A percentile compares a stretch with the other conserved stretches of the same genome.
Conservation (phyloP, 2,888 invertebrate species). For the Dynastes hyllus region DNA sequence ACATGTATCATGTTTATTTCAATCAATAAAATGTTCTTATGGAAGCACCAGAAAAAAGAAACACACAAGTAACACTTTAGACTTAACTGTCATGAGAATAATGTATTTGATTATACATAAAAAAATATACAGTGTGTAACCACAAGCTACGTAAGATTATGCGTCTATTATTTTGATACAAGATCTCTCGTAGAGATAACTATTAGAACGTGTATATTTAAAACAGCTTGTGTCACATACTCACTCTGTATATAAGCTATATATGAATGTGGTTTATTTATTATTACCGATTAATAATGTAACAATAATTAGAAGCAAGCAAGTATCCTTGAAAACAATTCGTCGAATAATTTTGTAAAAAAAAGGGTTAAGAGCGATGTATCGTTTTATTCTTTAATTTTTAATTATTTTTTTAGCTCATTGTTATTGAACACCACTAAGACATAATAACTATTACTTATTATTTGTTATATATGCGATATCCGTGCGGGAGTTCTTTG, state of each 20-base stretch:
- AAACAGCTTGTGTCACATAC: conserved; percentile 50
- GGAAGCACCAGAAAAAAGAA: conserved; percentile 5
- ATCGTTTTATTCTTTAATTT: conserved; percentile 25
- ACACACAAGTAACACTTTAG: conserved; percentile 29
- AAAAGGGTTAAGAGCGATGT: conserved; percentile 31
- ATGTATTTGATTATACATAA: conserved; percentile 25
- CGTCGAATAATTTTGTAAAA: conserved; percentile 49
- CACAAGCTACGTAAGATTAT: conserved; percentile 41
- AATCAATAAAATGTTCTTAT: not conserved
- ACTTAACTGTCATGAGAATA: conserved; percentile 27
- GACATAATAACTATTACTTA: conserved; percentile 42
- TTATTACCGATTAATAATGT: conserved; percentile 38
- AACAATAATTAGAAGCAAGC: conserved; percentile 22
- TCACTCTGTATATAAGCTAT: conserved; percentile 51
- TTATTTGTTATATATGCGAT: conserved; percentile 44
- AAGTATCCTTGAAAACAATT: conserved; percentile 34
- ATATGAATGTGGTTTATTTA: conserved; percentile 45
- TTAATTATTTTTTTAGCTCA: conserved; percentile 40
- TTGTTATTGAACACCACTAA: conserved; percentile 46
- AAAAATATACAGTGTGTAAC: conserved; percentile 37
- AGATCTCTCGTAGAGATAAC: conserved; percentile 49
- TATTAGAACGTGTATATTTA: conserved; percentile 60
- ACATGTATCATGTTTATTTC: conserved; percentile 11
- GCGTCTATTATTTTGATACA: conserved; percentile 46
- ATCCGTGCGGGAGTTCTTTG: conserved; percentile 39